A percentile compares a stretch with the other conserved stretches of the same genome.
Evolutionary conservation across 1,140 invertebrate genomes (phyloP).

Genomic region (Zaprionus nigranus): DNA sequence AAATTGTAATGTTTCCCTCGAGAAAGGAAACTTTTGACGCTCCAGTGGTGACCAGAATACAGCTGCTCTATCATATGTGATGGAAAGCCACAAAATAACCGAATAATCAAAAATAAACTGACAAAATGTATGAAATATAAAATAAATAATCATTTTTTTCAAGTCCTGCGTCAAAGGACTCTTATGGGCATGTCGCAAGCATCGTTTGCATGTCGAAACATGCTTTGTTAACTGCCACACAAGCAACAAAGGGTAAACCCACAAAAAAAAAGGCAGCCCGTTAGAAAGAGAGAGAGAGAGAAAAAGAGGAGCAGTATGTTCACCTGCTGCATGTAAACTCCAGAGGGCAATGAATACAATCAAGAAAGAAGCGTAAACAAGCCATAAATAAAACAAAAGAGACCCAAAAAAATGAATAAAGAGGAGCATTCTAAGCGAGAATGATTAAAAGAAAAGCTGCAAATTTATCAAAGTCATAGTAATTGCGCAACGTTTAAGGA

Average conservation of each 20-base stretch:
- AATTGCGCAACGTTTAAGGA: conserved; percentile 58
- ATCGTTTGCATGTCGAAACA: conserved; percentile 46
- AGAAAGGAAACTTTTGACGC: conserved; percentile 21
- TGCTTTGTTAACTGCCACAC: conserved; percentile 40
- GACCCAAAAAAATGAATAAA: conserved; percentile 13
- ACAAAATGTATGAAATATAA: conserved; percentile 1
- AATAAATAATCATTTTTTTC: conserved; percentile 19
- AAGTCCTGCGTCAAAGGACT: conserved; percentile 15
- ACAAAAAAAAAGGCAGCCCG: conserved; percentile 6
- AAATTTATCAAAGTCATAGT: conserved; percentile 44
- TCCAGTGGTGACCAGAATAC: no score
- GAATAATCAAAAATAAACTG: conserved; percentile 15
- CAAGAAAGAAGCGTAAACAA: conserved; percentile 72
- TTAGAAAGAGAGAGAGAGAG: neutral
- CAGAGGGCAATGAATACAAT: conserved; percentile 71
- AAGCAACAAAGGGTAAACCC: conserved; percentile 14
- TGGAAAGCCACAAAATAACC: conserved; percentile 1
- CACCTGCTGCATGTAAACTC: conserved; percentile 44
- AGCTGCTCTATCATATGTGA: conserved; percentile 8
- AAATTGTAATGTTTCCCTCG: conserved; percentile 23
- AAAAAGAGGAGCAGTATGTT: neutral
- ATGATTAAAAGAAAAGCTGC: conserved; percentile 41
- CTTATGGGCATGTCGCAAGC: conserved; percentile 20
- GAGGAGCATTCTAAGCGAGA: conserved; percentile 12
- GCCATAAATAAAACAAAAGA: conserved; percentile 31